Conservation (phyloP, 2,888 invertebrate genomes). For the Scaptomyza polygonia region DNA sequence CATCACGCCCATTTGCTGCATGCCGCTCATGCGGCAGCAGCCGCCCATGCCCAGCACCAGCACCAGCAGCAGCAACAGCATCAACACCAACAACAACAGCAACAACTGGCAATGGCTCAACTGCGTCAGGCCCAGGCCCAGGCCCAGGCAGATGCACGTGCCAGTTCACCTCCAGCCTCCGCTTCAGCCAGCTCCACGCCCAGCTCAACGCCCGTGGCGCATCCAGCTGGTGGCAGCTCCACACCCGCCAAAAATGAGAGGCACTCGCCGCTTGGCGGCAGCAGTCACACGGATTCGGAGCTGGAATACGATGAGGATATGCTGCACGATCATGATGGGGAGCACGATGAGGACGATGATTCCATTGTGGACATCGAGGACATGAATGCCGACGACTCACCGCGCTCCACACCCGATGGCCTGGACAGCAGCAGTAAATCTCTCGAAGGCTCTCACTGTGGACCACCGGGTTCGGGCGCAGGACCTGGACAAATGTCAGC, state of each 20-base stretch:
- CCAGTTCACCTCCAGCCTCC: conserved; percentile 77
- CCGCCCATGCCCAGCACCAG: conserved; percentile 80
- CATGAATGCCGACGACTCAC: conserved; percentile 86
- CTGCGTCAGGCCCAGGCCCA: conserved; percentile 79
- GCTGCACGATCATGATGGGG: conserved; percentile 73
- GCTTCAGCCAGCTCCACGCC: conserved; percentile 73
- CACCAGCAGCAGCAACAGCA: conserved; percentile 48
- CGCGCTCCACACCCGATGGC: conserved; percentile 84
- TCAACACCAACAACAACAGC: conserved; percentile 69
- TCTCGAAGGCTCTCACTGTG: conserved; percentile 70
- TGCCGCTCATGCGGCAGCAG: conserved; percentile 79
- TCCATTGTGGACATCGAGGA: conserved; percentile 93
- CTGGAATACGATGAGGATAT: conserved; percentile 83
- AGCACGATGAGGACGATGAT: conserved; percentile 84
- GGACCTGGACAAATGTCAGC: conserved; percentile 68
- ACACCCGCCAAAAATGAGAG: conserved; percentile 82
- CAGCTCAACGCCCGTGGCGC: conserved; percentile 67
- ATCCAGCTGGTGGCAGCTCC: conserved; percentile 38
- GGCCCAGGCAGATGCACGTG: conserved; percentile 73
- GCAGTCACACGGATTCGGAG: conserved; percentile 84
- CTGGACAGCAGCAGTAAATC: conserved; percentile 83
- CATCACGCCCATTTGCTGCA: conserved; percentile 81
- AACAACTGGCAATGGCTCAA: conserved; percentile 56
- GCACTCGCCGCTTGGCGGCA: conserved; percentile 83
- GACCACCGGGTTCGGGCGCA: conserved; percentile 41